Evolutionary conservation across 2,113 vertebrate genomes (phyloP).

Genomic region (Caloenas nicobarica): DNA sequence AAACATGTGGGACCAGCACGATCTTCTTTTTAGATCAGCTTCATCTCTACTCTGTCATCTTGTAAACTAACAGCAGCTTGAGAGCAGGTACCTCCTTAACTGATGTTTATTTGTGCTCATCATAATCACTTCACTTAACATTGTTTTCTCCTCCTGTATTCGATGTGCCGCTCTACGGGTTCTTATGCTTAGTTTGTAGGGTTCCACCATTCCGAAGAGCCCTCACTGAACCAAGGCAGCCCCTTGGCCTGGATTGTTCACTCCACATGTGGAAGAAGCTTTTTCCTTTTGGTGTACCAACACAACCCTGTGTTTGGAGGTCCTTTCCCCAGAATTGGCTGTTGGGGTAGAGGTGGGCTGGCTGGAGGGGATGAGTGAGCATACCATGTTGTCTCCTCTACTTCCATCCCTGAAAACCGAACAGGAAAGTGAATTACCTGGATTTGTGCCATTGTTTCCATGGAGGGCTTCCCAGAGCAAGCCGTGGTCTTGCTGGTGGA

Average conservation of each 20-base stretch:
- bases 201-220: neutral
- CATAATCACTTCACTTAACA: neutral
- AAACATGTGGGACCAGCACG: neutral
- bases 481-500: neutral
- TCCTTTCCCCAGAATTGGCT: accelerated
- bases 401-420: neutral
- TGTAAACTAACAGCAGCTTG: neutral
- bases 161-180: neutral
- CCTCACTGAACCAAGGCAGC: neutral
- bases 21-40: neutral
- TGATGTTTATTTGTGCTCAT: neutral
- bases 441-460: neutral
- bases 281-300: neutral
- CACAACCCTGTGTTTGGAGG: neutral
- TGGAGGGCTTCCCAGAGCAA: neutral
- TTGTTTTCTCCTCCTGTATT: neutral
- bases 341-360: neutral
- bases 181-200: neutral
- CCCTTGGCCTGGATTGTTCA: neutral
- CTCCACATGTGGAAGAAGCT: neutral
- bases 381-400: neutral
- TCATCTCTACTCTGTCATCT: neutral
- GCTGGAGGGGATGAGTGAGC: neutral
- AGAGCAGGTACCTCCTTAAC: neutral
- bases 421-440: neutral